These are phyloP conservation scores for Falco naumanni DNA, from an alignment of 2,797 vertebrate species.

Conservation along the genomic window DNA sequence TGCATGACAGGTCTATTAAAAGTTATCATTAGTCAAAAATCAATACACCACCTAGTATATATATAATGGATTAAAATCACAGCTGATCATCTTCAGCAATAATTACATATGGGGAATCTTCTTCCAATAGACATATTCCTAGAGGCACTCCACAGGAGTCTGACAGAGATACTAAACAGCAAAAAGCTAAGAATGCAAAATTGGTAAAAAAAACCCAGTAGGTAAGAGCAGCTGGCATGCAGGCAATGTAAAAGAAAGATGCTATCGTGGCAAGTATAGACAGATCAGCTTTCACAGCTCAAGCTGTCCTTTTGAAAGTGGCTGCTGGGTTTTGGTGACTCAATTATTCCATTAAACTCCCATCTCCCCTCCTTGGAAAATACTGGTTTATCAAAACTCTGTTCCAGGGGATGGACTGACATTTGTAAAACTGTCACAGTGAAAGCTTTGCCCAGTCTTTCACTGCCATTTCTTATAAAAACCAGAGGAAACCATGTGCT, in stretches of 20 bases:
- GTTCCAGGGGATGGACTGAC: background rate
- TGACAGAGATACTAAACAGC: background rate
- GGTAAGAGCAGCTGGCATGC: background rate
- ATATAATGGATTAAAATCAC: slow-evolving; percentile 34
- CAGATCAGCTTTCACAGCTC: background rate
- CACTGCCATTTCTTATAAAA: background rate
- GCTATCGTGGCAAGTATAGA: background rate
- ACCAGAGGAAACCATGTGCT: background rate
- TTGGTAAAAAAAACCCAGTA: background rate
- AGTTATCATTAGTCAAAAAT: slow-evolving; percentile 52
- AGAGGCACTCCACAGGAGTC: background rate
- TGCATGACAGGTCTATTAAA: slow-evolving; percentile 47
- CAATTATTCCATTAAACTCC: background rate
- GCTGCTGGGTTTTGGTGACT: background rate
- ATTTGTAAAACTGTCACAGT: background rate
- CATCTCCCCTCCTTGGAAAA: background rate
- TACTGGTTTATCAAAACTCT: background rate
- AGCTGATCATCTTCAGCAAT: slow-evolving; percentile 22
- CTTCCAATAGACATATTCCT: background rate
- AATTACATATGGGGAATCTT: background rate
- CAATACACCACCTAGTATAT: slow-evolving; percentile 20
- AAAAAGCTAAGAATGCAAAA: background rate
- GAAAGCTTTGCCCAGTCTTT: background rate
- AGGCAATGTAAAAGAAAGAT: background rate
- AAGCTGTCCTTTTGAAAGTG: background rate